phyloP scores from a whole-genome alignment of 2,113 vertebrate species.

The Dascyllus trimaculatus region DNA sequence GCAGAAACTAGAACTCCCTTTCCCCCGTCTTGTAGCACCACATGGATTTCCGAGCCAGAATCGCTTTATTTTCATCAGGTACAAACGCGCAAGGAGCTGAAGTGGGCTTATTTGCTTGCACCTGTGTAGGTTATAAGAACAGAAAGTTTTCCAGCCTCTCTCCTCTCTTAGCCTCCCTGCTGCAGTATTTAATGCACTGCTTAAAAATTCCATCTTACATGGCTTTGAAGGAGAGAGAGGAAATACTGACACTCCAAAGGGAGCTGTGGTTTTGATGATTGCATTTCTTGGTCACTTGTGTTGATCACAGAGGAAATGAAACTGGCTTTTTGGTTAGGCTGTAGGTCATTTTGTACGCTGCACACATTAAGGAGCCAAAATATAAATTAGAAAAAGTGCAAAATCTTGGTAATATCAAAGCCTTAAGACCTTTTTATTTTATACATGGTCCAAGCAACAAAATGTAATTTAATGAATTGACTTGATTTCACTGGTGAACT shows the following conservation, averaged over 20 bases:
- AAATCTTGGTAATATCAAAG: background rate
- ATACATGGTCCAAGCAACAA: too few relatives aligned
- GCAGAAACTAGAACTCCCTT: constrained; percentile 69
- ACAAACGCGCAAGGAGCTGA: constrained; percentile 16
- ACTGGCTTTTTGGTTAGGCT: background rate
- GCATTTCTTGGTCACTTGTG: constrained; percentile 16
- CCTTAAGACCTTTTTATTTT: too few relatives aligned
- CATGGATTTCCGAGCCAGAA: constrained; percentile 39
- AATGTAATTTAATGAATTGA: too few relatives aligned
- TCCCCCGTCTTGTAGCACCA: constrained; percentile 75
- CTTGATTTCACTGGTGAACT: too few relatives aligned
- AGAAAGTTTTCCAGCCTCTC: constrained; percentile 6
- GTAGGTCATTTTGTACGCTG: background rate
- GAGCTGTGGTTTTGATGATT: constrained; percentile 20
- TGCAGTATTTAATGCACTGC: constrained; percentile 7
- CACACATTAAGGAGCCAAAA: background rate
- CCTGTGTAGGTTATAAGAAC: constrained; percentile 37
- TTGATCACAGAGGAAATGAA: constrained; percentile 27
- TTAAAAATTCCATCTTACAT: background rate
- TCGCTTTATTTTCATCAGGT: constrained; percentile 47
- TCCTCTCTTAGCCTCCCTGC: background rate
- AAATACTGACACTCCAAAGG: background rate
- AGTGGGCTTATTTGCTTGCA: constrained; percentile 24
- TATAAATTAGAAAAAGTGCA: constrained; percentile 9
- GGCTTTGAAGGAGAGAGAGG: background rate